phyloP scores from a whole-genome alignment of 2,797 vertebrate species.

The Molossus molossus region DNA sequence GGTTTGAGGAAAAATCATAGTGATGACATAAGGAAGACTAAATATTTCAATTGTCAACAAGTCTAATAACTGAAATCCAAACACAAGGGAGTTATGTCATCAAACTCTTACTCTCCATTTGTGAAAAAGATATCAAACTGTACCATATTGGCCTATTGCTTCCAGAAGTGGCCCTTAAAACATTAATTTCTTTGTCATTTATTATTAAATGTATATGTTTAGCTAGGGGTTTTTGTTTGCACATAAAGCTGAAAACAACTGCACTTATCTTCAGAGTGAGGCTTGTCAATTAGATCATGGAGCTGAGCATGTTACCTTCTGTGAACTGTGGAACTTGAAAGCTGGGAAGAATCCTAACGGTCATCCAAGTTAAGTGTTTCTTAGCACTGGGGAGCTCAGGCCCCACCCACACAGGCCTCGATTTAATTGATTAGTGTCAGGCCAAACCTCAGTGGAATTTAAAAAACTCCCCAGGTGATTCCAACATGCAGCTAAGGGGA shows the following conservation, averaged over 20 bases:
- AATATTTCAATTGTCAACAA: background rate
- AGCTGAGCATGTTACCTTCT: background rate
- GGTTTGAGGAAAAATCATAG: slow-evolving; percentile 32
- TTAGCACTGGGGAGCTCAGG: background rate
- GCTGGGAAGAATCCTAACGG: background rate
- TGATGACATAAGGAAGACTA: background rate
- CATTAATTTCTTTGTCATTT: background rate
- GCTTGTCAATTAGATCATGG: background rate
- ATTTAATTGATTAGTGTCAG: background rate
- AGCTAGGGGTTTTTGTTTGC: slow-evolving; percentile 16
- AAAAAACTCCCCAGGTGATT: background rate
- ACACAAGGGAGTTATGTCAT: background rate
- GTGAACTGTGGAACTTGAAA: background rate
- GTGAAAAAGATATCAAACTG: slow-evolving; percentile 13
- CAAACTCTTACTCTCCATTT: background rate
- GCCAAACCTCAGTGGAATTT: background rate
- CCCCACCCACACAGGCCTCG: background rate
- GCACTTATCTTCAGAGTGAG: background rate
- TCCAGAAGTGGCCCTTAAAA: slow-evolving; percentile 45
- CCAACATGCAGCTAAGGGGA: background rate
- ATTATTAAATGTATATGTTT: background rate
- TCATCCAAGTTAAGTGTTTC: background rate
- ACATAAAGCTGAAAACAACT: slow-evolving; percentile 12
- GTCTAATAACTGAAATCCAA: background rate
- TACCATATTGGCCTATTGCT: background rate